phyloP scores from a whole-genome alignment of 92 coral and sea anemone genomes.

The Montipora capitata region DNA sequence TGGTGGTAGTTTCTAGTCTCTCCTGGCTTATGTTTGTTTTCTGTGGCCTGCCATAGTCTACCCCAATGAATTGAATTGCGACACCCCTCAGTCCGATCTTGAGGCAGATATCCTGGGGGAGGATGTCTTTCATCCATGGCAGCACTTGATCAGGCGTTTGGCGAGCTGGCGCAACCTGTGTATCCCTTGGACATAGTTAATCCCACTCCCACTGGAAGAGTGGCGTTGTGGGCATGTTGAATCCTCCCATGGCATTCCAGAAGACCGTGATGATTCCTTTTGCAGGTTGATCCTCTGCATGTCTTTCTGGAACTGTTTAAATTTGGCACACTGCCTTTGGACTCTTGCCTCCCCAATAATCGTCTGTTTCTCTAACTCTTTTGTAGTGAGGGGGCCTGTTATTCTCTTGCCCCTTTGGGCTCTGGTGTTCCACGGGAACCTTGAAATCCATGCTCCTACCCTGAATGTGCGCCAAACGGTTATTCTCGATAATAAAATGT shows the following conservation, averaged over 20 bases:
- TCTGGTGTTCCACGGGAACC: constrained; percentile 46
- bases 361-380: background rate
- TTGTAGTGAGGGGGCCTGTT: constrained; percentile 23
- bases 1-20: too few species aligned
- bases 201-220: too few species aligned
- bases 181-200: too few species aligned
- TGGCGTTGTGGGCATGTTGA: too few species aligned
- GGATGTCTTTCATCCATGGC: constrained; percentile 2
- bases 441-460: constrained; percentile 52
- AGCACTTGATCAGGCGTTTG: background rate
- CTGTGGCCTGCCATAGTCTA: constrained; percentile 1
- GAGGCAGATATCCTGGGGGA: background rate
- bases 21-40: too few species aligned
- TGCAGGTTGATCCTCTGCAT: too few species aligned
- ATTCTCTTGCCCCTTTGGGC: background rate
- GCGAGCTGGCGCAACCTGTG: too few species aligned
- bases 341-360: constrained; percentile 15
- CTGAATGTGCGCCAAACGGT: constrained; percentile 52
- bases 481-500: constrained; percentile 29
- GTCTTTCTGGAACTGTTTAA: background rate
- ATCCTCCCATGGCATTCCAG: too few species aligned
- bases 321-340: constrained; percentile 12
- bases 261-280: too few species aligned
- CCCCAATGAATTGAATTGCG: too few species aligned
- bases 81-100: too few species aligned